Conservation (phyloP, 2,888 invertebrate genomes). For the Lysandra coridon region DNA sequence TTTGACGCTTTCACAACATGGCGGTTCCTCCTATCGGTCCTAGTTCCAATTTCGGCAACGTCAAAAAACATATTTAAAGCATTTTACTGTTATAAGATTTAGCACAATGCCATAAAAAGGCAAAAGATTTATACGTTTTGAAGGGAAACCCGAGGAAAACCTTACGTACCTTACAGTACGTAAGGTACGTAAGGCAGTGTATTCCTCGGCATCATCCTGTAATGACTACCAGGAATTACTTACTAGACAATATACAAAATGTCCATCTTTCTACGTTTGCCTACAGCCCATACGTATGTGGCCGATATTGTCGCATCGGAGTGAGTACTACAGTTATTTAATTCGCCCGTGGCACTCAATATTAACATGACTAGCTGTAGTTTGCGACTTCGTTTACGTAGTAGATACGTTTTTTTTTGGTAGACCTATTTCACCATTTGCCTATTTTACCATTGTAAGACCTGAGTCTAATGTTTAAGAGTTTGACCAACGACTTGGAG, state of each 20-base stretch:
- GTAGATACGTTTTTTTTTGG: not conserved
- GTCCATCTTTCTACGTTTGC: not conserved
- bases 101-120: no score
- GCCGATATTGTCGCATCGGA: conserved; percentile 3
- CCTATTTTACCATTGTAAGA: no score
- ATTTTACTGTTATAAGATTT: no score
- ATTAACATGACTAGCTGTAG: not conserved
- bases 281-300: not conserved
- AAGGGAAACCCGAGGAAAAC: no score
- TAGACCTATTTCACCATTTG: no score
- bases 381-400: not conserved
- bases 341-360: not conserved
- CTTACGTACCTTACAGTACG: no score
- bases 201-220: not conserved
- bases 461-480: not conserved
- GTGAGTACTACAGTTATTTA: conserved; percentile 8
- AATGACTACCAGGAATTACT: not conserved
- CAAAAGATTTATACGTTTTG: no score
- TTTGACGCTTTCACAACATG: no score
- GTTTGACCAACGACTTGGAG: not conserved
- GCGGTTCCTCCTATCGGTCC: no score
- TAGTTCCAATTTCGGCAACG: no score
- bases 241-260: not conserved
- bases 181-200: not conserved
- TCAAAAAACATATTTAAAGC: no score